These are phyloP conservation scores for Dryobates pubescens DNA, from an alignment of 2,797 vertebrate species.

Conservation along the genomic window DNA sequence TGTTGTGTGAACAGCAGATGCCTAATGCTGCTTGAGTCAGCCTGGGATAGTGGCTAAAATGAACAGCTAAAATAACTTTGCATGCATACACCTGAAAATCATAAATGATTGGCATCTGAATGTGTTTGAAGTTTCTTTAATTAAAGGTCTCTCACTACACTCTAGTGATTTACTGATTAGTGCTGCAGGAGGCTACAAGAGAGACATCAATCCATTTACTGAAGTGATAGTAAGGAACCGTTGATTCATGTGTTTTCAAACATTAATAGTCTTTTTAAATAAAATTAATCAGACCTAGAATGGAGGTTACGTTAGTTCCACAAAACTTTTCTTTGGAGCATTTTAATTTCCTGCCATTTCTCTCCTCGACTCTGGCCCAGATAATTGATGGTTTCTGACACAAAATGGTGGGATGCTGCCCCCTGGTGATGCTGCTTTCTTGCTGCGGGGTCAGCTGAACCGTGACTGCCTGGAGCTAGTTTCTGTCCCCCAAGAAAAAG, in stretches of 20 bases:
- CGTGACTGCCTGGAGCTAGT: neutral
- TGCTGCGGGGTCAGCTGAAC: neutral
- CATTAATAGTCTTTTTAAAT: neutral
- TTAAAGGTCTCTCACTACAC: neutral
- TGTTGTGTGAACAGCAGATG: neutral
- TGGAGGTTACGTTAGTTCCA: neutral
- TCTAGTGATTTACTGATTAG: neutral
- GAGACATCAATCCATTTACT: neutral
- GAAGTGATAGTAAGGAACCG: neutral
- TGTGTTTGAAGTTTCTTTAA: neutral
- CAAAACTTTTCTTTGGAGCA: neutral
- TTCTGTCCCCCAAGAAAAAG: neutral
- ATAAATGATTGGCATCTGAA: neutral
- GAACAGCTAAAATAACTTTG: neutral
- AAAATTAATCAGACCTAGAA: neutral
- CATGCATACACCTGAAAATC: neutral
- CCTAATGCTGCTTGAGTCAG: neutral
- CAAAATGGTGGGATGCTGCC: conserved; percentile 21
- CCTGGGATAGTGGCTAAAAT: neutral
- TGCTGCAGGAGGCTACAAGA: neutral
- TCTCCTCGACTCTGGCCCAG: neutral
- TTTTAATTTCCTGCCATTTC: neutral
- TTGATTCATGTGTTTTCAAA: neutral
- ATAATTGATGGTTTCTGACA: neutral
- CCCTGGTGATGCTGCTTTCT: neutral